Base-by-base conservation (phyloP, 2,113 vertebrate species). In the Amblyopsis rosae region DNA sequence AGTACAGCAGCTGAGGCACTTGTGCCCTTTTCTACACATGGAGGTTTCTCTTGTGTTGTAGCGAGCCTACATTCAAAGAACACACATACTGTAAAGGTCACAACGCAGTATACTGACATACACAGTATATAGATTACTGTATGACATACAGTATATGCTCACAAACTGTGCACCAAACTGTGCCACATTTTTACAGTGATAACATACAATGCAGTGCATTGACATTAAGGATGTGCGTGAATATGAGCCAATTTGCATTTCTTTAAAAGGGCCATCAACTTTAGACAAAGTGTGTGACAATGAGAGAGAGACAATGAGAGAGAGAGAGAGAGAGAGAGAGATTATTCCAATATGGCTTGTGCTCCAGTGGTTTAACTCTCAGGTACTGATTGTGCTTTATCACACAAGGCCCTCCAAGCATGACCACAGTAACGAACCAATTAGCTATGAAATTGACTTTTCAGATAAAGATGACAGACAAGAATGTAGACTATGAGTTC, bases 371-470 rank as follows among this genome's bases (percentile, higher is more conserved):
- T 84, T 84, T 82, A 79, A 76, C 80, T 69, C 67, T 79, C 66
- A 86, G 81, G 82, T 83, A 85, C 82, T 87, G 50, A 76, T 74
- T 81, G 87, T 81, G 72, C 90, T 84, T 91, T 92, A 91, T 91
- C 87, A 79, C 77, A 72, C 54, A 69, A 69, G 64, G 67, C 66
- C 69, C 74, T 83, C 77, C 57, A 77, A 90, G 88, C 88, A 83
- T 89, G 86, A 88, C 89, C 76, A 71, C 74, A 79, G 83, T 92
- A 91, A 91, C 92, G 89, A 93, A 90, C 86, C 85, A 80, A 88
- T 91, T 91, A 91, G 84, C 85, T 86, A 89, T 91, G 90, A 93
- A 93, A 93, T 93, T 88, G 85, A 90, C 90, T 92, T 91, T 89
- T 85, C 73, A 75, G 86, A 90, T 91, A 87, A 87, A 87, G 71